Conservation (phyloP, 2,113 vertebrate species). For the Pseudorasbora parva region DNA sequence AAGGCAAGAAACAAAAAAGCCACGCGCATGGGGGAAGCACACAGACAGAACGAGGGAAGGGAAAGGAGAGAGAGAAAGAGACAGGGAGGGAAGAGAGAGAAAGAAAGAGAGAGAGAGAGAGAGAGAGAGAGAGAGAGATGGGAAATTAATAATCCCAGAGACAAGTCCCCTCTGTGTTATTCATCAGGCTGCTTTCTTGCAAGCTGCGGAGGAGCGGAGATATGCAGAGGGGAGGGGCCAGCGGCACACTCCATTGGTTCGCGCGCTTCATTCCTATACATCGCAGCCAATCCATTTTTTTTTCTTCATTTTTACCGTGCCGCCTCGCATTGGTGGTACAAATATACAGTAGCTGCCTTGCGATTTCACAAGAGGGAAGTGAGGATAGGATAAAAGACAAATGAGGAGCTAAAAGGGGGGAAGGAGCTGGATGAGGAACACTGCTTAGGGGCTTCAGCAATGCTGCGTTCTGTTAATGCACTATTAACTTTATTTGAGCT, state of each 20-base stretch:
- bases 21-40: constrained; percentile 45
- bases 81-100: constrained; percentile 51
- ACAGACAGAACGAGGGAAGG: constrained; percentile 23
- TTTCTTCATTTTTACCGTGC: background rate
- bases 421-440: constrained; percentile 76
- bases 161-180: constrained; percentile 84
- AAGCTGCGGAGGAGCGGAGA: constrained; percentile 75
- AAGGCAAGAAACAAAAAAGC: constrained; percentile 63
- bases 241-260: constrained; percentile 75
- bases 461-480: constrained; percentile 82
- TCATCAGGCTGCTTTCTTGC: constrained; percentile 82
- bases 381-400: constrained; percentile 44
- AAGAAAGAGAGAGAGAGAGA: constrained; percentile 70
- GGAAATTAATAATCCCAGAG: constrained; percentile 90
- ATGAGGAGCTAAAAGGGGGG: constrained; percentile 46
- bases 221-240: constrained; percentile 79
- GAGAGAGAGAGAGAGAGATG: constrained; percentile 72
- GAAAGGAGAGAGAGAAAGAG: constrained; percentile 25
- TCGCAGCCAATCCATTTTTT: constrained; percentile 79
- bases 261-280: constrained; percentile 76
- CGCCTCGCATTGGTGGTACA: constrained; percentile 75
- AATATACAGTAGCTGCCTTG: constrained; percentile 75
- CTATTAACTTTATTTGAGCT: constrained; percentile 91
- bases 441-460: constrained; percentile 73
- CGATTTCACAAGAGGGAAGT: constrained; percentile 63